phyloP scores from a whole-genome alignment of 2,888 invertebrate species.

The Melieria crassipennis region DNA sequence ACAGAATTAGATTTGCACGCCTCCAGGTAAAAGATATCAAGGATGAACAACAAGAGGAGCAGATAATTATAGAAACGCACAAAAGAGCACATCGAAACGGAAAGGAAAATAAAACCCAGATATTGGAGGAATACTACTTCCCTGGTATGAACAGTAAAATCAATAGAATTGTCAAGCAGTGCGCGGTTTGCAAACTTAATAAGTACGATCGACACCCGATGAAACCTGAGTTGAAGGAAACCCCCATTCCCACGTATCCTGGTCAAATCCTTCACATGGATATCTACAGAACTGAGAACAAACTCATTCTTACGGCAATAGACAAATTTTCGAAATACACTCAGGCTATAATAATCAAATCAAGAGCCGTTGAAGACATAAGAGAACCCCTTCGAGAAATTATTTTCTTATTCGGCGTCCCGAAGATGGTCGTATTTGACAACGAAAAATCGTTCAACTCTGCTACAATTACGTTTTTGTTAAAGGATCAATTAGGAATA shows the following conservation, averaged over 20 bases:
- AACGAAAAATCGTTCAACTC: slow-evolving; percentile 40
- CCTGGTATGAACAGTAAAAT: background rate
- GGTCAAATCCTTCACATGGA: no score
- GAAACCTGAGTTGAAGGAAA: background rate
- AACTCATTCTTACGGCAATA: no score
- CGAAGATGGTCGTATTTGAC: slow-evolving; percentile 34
- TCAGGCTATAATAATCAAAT: slow-evolving; percentile 11
- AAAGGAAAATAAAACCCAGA: background rate
- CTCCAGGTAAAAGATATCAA: background rate
- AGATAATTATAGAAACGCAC: background rate
- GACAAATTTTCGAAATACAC: no score
- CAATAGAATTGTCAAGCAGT: background rate
- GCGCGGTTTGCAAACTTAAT: background rate
- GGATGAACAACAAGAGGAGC: no score
- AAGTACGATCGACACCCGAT: background rate
- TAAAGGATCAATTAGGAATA: slow-evolving; percentile 31
- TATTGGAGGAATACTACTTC: slow-evolving; percentile 1
- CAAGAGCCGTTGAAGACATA: slow-evolving; percentile 36
- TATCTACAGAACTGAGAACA: no score
- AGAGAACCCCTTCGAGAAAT: slow-evolving; percentile 33
- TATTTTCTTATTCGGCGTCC: slow-evolving; percentile 35
- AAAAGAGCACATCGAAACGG: slow-evolving; percentile 1
- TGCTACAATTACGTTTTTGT: slow-evolving; percentile 26
- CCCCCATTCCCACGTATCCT: background rate
- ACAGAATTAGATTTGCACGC: background rate